A percentile compares a stretch with the other conserved stretches of the same genome.
These are phyloP conservation scores for Pomacea maculata DNA, from an alignment of 1,140 invertebrate genomes.

Conservation along the genomic window DNA sequence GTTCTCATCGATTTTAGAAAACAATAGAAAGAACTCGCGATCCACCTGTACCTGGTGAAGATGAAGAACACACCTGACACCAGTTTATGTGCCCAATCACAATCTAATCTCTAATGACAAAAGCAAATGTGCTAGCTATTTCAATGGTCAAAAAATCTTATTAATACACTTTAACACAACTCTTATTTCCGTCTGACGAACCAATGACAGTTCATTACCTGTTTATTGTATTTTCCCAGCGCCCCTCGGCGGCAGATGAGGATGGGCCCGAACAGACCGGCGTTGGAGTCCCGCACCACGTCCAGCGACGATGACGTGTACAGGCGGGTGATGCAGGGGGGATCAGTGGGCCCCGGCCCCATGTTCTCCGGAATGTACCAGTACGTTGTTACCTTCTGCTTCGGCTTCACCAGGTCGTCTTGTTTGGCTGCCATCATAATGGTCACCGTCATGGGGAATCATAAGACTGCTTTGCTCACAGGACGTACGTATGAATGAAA, in stretches of 20 bases:
- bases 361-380: conserved; percentile 19
- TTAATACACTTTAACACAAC: not conserved
- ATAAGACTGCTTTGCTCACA: too few species aligned
- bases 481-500: too few species aligned
- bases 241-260: conserved; percentile 42
- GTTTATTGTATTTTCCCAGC: conserved; percentile 22
- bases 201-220: not conserved
- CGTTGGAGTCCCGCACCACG: conserved; percentile 34
- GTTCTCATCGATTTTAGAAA: conserved; percentile 37
- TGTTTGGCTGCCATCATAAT: not conserved
- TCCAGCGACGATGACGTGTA: conserved; percentile 47
- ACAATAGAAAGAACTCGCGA: conserved; percentile 48
- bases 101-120: not conserved
- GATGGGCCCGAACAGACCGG: conserved; percentile 48
- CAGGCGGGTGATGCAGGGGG: conserved; percentile 40
- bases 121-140: not conserved
- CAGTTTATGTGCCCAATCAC: not conserved
- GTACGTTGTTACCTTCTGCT: conserved; percentile 1
- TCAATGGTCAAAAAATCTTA: not conserved
- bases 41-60: conserved; percentile 21
- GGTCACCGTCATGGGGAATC: too few species aligned
- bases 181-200: not conserved
- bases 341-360: conserved; percentile 29
- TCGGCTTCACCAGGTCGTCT: conserved; percentile 4
- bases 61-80: not conserved